Conservation (phyloP, 2,888 invertebrate species). For the Lasiommata megera region DNA sequence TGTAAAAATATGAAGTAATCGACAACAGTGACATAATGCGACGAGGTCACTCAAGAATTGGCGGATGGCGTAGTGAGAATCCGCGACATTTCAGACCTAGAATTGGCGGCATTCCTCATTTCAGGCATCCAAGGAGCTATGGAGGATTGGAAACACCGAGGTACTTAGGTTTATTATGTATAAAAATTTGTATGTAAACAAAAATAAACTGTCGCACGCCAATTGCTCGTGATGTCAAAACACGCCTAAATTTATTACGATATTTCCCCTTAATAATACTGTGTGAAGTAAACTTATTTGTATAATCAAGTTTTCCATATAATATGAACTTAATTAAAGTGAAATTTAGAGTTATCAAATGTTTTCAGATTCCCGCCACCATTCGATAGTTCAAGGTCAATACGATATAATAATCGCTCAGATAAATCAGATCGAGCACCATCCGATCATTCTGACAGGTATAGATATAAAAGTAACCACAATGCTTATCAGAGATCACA, state of each 20-base stretch:
- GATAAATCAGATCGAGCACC: constrained; percentile 39
- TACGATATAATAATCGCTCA: constrained; percentile 40
- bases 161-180: constrained; percentile 40
- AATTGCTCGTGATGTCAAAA: not conserved
- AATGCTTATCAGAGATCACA: constrained; percentile 44
- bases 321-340: not conserved
- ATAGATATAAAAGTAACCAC: constrained; percentile 44
- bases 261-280: not conserved
- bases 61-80: constrained; percentile 72
- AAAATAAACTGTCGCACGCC: not conserved
- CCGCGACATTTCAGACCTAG: constrained; percentile 66
- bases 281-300: not conserved
- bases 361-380: constrained; percentile 60
- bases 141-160: constrained; percentile 48
- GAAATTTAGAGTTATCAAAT: not conserved
- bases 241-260: not conserved
- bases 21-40: constrained; percentile 55
- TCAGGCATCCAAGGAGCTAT: constrained; percentile 52
- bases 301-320: not conserved
- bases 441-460: constrained; percentile 46
- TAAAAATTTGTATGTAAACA: not conserved
- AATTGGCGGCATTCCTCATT: constrained; percentile 54
- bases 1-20: constrained; percentile 51
- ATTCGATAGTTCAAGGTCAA: constrained; percentile 38
- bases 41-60: constrained; percentile 70